Evolutionary conservation across 2,888 invertebrate genomes (phyloP), one percentile per base, ranked within the genome.

Genomic region (Enchytraeus crypticus): DNA sequence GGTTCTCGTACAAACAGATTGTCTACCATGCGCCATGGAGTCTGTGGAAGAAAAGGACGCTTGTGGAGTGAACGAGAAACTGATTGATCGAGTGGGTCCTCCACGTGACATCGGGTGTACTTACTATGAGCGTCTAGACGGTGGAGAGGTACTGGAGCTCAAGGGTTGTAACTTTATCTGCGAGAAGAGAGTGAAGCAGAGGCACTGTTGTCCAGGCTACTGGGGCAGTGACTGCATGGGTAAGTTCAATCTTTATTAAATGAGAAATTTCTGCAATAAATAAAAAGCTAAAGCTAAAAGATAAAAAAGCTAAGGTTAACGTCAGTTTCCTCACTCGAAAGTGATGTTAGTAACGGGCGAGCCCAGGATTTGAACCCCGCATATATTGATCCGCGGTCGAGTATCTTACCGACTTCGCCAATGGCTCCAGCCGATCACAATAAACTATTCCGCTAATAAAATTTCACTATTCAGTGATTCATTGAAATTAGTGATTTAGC

Each of bases 181-280:
- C 62, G 46, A 60, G 29, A 51, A 57, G 29, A 53, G 53, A 1
- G 27, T 58, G 0, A 49, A 49, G 47, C 53, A 59, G 8, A 60
- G 59, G 23, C 30, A 64, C 23, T 73, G 73, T 62, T 73, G 73
- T 57, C n/a, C 49, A 5, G 71, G 71, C 18, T 67, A 57, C 64
- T 73, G 72, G 71, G 73, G 73, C 29, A 57, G 53, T 5, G 60
- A 70, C 38, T 73, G 73, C 65, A 65, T 69, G 34, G 72, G 72
- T 72, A 66, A 61, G 67, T 62, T 21, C 3, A 18, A 57, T 26
- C 27, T 2, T 11, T n/a, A n/a, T 34, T 29, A 34, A 21, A 34
- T 29, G 0, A 26, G 14, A 21, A 29, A 27, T 51, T 26, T 21
- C 23, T 53, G 27, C 55, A 38, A 33, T 32, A n/a, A 47, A 47